These are phyloP conservation scores for Nyctibius grandis DNA, from an alignment of 2,797 vertebrate species.

Conservation along the genomic window DNA sequence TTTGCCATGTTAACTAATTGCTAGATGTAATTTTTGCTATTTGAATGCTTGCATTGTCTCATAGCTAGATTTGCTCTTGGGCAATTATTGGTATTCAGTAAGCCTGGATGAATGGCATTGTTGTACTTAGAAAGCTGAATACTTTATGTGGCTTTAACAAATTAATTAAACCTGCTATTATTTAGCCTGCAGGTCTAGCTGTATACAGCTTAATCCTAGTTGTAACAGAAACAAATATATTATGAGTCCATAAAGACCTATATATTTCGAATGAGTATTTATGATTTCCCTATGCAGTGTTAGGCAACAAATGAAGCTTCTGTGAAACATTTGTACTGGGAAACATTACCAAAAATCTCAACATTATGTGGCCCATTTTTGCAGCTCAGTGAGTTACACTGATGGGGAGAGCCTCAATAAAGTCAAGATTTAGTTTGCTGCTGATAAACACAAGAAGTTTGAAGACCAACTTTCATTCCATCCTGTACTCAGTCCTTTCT, in stretches of 20 bases:
- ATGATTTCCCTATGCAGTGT: not conserved
- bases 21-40: not conserved
- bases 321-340: not conserved
- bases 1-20: not conserved
- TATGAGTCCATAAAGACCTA: not conserved
- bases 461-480: not conserved
- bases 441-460: not conserved
- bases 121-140: conserved; percentile 4
- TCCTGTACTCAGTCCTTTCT: not conserved
- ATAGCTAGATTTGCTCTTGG: not conserved
- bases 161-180: conserved; percentile 45
- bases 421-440: not conserved
- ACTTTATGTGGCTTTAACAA: not conserved
- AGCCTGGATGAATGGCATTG: conserved; percentile 11
- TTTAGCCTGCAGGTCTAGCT: conserved; percentile 20
- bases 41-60: conserved; percentile 39
- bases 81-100: not conserved
- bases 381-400: not conserved
- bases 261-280: conserved; percentile 19
- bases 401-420: not conserved
- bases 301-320: conserved; percentile 19
- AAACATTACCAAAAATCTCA: conserved; percentile 1
- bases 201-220: not conserved
- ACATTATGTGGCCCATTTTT: not conserved
- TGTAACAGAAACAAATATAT: conserved; percentile 18